Conservation (phyloP, 2,113 vertebrate genomes). For the Megaleporinus macrocephalus region DNA sequence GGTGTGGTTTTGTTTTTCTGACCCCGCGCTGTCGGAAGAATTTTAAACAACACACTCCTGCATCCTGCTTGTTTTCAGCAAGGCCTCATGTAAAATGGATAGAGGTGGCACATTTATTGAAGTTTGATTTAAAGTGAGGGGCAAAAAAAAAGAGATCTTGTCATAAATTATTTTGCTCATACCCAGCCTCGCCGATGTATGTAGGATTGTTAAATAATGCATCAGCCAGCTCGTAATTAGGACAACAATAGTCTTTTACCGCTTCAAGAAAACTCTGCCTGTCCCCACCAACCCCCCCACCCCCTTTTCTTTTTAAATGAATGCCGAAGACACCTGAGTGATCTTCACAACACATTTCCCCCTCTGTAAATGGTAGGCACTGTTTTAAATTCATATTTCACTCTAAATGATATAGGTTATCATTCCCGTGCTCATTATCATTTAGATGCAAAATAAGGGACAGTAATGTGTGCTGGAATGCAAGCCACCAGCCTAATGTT, state of each 20-base stretch:
- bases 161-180: slow-evolving; percentile 85
- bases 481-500: slow-evolving; percentile 73
- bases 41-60: slow-evolving; percentile 71
- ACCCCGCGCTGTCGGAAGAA: slow-evolving; percentile 71
- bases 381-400: slow-evolving; percentile 73
- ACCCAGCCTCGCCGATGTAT: slow-evolving; percentile 76
- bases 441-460: slow-evolving; percentile 82
- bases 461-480: slow-evolving; percentile 77
- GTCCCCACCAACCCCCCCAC: slow-evolving; percentile 41
- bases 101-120: slow-evolving; percentile 80
- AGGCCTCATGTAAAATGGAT: slow-evolving; percentile 81
- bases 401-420: slow-evolving; percentile 80
- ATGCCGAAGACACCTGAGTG: slow-evolving; percentile 75
- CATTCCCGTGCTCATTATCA: slow-evolving; percentile 80
- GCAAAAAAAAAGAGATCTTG: slow-evolving; percentile 67
- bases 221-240: slow-evolving; percentile 79
- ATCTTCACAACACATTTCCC: slow-evolving; percentile 62
- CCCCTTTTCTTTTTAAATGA: slow-evolving; percentile 66
- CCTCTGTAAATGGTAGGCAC: slow-evolving; percentile 72
- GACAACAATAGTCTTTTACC: slow-evolving; percentile 79
- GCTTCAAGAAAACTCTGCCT: slow-evolving; percentile 64
- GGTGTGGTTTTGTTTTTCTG: slow-evolving; percentile 71
- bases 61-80: slow-evolving; percentile 70
- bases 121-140: slow-evolving; percentile 79
- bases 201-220: slow-evolving; percentile 83